Evolutionary conservation across 2,888 invertebrate species (phyloP).

Genomic region (Oxytorus armatus): DNA sequence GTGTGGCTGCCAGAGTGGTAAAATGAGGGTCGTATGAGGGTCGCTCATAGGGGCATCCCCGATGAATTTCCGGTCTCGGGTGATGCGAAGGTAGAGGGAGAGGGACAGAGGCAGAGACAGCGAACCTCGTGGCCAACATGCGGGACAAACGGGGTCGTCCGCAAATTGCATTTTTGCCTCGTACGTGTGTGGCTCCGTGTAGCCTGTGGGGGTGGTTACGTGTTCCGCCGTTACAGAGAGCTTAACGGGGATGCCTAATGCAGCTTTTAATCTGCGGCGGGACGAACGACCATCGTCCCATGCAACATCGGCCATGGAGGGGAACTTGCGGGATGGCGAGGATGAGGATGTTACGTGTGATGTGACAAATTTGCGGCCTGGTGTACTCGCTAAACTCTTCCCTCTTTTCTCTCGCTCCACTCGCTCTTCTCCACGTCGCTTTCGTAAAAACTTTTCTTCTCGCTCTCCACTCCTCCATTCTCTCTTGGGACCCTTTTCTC

Average conservation of each 20-base stretch:
- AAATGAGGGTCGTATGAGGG: neutral
- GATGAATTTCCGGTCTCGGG: conserved; percentile 49
- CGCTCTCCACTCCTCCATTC: conserved; percentile 40
- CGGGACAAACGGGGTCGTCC: conserved; percentile 63
- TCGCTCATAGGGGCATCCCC: neutral
- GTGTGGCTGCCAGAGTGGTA: neutral
- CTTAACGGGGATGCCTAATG: conserved; percentile 65
- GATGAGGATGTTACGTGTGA: conserved; percentile 63
- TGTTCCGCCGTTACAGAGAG: conserved; percentile 41
- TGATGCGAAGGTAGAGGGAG: conserved; percentile 48
- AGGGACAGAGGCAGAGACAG: conserved; percentile 14
- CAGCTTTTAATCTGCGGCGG: conserved; percentile 71
- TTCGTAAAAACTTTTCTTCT: neutral
- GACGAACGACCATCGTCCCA: conserved; percentile 53
- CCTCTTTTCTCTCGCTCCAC: neutral
- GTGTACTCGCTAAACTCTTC: conserved; percentile 59
- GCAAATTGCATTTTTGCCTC: conserved; percentile 72
- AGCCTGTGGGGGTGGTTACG: conserved; percentile 25
- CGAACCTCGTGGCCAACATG: conserved; percentile 53
- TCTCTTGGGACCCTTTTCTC: neutral
- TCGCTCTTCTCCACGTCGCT: neutral
- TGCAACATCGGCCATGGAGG: conserved; percentile 44
- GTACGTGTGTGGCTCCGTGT: conserved; percentile 19
- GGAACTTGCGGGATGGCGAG: conserved; percentile 32
- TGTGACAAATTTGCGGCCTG: conserved; percentile 71